A percentile compares a stretch with the other conserved stretches of the same genome.
These are phyloP conservation scores for Ophion costatus DNA, from an alignment of 2,888 invertebrate genomes.

Conservation along the genomic window DNA sequence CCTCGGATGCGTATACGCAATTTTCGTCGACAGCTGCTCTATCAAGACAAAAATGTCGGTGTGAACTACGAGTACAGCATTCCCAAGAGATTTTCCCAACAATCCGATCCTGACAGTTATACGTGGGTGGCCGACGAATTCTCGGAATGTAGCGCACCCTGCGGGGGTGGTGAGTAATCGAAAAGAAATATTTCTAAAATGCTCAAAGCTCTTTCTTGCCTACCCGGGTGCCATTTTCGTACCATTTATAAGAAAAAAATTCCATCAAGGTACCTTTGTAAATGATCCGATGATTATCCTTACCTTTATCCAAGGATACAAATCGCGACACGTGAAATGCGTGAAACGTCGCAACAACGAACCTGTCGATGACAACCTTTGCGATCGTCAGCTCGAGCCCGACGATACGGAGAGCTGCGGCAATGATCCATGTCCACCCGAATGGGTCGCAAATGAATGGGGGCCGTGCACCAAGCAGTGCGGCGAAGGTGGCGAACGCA, in stretches of 20 bases:
- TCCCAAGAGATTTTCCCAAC: constrained; percentile 88
- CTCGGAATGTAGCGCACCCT: constrained; percentile 92
- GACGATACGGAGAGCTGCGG: constrained; percentile 89
- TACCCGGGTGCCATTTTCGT: not conserved
- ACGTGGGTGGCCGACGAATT: constrained; percentile 93
- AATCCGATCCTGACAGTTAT: constrained; percentile 89
- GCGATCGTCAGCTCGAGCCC: constrained; percentile 91
- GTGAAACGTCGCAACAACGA: constrained; percentile 90
- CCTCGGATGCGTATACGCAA: not conserved
- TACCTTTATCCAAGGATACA: constrained; percentile 85
- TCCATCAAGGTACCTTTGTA: too few relatives aligned
- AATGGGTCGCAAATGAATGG: constrained; percentile 93
- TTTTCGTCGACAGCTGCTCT: constrained; percentile 87
- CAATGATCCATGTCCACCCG: constrained; percentile 90
- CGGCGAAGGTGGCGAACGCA: constrained; percentile 90
- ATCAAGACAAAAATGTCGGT: constrained; percentile 93
- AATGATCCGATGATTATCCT: not conserved
- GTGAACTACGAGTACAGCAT: constrained; percentile 96
- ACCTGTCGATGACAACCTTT: constrained; percentile 90
- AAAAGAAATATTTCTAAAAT: too few relatives aligned
- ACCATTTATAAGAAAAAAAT: not conserved
- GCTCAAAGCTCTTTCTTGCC: not conserved
- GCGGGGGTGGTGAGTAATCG: constrained; percentile 91
- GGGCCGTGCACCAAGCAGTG: constrained; percentile 92
- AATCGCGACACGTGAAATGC: constrained; percentile 92